Conservation (phyloP, 23 tunicate genomes). For the Phallusia fumigata region DNA sequence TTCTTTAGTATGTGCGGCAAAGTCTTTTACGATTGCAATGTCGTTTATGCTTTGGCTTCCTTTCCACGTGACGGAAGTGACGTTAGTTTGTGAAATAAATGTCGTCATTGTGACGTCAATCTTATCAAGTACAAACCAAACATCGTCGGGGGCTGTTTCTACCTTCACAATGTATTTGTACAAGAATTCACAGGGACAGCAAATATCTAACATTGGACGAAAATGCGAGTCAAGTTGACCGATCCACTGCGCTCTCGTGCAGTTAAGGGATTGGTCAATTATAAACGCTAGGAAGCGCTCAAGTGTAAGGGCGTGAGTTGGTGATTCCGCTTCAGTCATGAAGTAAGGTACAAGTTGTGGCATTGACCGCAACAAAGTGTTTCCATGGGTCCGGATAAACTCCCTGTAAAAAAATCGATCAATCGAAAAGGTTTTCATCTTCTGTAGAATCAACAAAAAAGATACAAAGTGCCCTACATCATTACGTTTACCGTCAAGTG, state of each 20-base stretch:
- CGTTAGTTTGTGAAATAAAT: constrained; percentile 27
- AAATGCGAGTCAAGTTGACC: constrained; percentile 2
- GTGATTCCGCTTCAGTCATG: constrained; percentile 8
- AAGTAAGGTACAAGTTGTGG: neutral
- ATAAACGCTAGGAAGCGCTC: constrained; percentile 7
- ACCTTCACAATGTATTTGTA: constrained; percentile 60
- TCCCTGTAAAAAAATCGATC: neutral
- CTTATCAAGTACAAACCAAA: constrained; percentile 57
- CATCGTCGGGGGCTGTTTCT: constrained; percentile 47
- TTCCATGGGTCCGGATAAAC: neutral
- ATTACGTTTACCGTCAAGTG: no score
- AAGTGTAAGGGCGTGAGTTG: neutral
- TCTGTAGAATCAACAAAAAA: no score
- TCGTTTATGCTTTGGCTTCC: neutral
- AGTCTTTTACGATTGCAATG: neutral
- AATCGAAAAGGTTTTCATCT: no score
- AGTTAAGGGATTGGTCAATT: neutral
- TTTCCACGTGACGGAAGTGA: neutral
- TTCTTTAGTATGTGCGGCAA: neutral
- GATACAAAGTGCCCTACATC: no score
- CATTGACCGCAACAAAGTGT: constrained; percentile 1
- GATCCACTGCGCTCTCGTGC: neutral
- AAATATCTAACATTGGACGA: neutral
- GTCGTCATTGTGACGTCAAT: constrained; percentile 49
- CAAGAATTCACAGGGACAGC: constrained; percentile 39